Base-by-base conservation (phyloP, 2,797 vertebrate species). In the Falco concolor region DNA sequence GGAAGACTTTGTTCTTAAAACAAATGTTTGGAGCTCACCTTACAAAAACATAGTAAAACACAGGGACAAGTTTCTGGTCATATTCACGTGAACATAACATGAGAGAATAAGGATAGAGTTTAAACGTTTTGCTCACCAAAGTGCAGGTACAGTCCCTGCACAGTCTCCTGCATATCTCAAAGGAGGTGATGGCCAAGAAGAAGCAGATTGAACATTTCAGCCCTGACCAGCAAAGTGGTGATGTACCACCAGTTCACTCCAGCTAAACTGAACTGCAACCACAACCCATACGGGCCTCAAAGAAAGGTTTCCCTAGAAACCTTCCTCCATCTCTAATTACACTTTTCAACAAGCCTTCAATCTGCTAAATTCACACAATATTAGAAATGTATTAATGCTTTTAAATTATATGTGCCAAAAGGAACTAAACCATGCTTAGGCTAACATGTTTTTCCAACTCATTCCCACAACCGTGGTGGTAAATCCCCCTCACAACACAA, bases 321-420 rank as follows among this genome's bases (percentile, higher is more conserved):
- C 8, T 47, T 75, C 10, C 18, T 23, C 30, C 22, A 25, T 54
- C 73, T 84, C 77, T 36, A 68, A 47, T 61, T 81, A 79, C 27
- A 65, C 13, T 88, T 72, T 22, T 28, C 90, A 88, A 68, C 32
- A 61, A 95, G 44, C 5, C 27, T 88, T 75, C 27, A 28, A 27
- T 81, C 69, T 86, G 17, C 70, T 76, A 59, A 77, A 75, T 73
- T 86, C 32, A 52, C 52, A 69, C 10, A 53, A 30, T 79, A 79
- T 52, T 67, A 91, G 54, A 90, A 93, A 79, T 28, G 6, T 28
- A 79, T 59, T 60, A 59, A 87, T 52, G 15, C 12, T 79, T 93
- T 90, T 34, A 79, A 82, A 65, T n/a, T 32, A 11, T 40, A 16
- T 2, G 7, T 76, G 77, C 64, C 54, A 87, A 67, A 77, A 76